Evolutionary conservation across 2,797 vertebrate species (phyloP), one percentile per base, ranked within the genome.

Genomic region (Ctenosaura bakeri): DNA sequence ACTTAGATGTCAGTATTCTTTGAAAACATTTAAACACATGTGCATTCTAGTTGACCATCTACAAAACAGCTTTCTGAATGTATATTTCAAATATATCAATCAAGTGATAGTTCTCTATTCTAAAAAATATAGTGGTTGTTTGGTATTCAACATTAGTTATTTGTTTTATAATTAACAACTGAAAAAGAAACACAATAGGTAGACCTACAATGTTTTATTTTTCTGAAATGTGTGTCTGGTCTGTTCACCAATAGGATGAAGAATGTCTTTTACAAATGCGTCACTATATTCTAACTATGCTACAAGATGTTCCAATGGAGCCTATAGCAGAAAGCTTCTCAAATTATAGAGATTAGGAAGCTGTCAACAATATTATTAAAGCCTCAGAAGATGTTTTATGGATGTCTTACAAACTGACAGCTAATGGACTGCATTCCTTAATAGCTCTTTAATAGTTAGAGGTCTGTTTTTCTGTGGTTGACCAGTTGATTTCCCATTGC

Each of bases 391-490:
- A 16, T 46, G 29, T 6, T 62, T 83, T 83, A 89, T n/a, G 29
- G 29, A 74, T 50, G 38, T 46, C 79, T 83, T 54, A 29, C 38
- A 83, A 71, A 83, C 56, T 64, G 42, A 89, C 38, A 76, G 29
- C 26, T 89, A 89, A 62, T 89, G 38, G 80, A 12, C 26, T 46
- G 6, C 35, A 83, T 76, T 52, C 76, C 52, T 80, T 66, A 80
- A 79, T 87, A 79, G 59, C 42, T 79, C 29, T 79, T 62, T 86
- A 62, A 77, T 64, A 77, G 52, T 78, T 24, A 59, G 35, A 59
- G 26, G 73, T 6, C 73, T 38, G 18, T 5, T 35, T 50, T 14
- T 66, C 46, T 87, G 32, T 1, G 7, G 62, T 59, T 80, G 56
- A 80, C 59, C 42, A 66, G 38, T 66, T 69, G 59, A 76, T 52